Conservation (phyloP, 2,797 vertebrate genomes). For the Furcifer pardalis region DNA sequence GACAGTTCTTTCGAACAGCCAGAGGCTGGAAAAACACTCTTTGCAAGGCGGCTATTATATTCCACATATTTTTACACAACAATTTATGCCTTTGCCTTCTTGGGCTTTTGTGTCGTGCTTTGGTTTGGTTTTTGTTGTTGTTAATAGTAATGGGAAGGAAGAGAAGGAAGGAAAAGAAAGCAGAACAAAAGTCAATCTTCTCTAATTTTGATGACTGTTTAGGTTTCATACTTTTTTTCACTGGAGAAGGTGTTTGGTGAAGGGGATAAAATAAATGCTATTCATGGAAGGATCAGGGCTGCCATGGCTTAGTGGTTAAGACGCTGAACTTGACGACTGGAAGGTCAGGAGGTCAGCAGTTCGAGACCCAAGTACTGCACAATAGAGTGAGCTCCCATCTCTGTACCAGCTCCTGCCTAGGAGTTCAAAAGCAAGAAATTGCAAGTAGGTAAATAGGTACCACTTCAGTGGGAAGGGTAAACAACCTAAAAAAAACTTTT, state of each 20-base stretch:
- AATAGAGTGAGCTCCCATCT: no score
- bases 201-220: neutral
- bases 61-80: slow-evolving; percentile 74
- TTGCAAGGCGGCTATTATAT: slow-evolving; percentile 70
- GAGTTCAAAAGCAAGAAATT: no score
- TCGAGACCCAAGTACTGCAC: no score
- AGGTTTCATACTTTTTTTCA: neutral
- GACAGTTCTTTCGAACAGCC: slow-evolving; percentile 70
- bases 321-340: no score
- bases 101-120: slow-evolving; percentile 46
- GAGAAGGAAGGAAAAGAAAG: neutral
- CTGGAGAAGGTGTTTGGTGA: neutral
- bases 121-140: neutral
- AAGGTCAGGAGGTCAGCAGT: no score
- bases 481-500: no score
- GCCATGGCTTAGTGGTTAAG: no score
- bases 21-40: slow-evolving; percentile 74
- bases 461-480: no score
- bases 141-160: neutral
- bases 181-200: neutral
- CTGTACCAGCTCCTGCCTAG: no score
- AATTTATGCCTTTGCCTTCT: slow-evolving; percentile 70
- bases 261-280: no score
- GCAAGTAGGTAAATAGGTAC: no score
- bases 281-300: no score